phyloP scores from a whole-genome alignment of 2,113 vertebrate species.

The Micronycteris hirsuta region DNA sequence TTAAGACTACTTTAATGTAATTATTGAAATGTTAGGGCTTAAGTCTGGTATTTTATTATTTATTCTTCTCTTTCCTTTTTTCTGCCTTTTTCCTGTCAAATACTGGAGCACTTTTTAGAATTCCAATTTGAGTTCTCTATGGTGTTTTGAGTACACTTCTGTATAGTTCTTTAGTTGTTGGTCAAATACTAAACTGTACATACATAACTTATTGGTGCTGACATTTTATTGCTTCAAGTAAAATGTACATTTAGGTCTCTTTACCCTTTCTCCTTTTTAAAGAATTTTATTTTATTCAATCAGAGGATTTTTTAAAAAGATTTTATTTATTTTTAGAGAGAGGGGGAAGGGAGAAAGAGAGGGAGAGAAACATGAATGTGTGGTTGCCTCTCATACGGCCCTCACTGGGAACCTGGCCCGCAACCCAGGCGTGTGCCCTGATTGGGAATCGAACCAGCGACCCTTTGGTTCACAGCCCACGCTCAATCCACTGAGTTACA shows the following conservation, averaged over 20 bases:
- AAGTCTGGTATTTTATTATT: not conserved
- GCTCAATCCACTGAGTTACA: no score
- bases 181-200: not conserved
- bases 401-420: no score
- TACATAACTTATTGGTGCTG: not conserved
- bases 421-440: no score
- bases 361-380: no score
- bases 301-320: no score
- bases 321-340: no score
- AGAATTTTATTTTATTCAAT: no score
- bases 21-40: constrained; percentile 23
- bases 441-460: no score
- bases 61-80: not conserved
- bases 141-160: not conserved
- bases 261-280: not conserved
- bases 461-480: no score
- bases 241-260: not conserved
- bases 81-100: not conserved
- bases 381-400: no score
- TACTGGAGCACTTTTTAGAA: not conserved
- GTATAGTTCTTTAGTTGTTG: not conserved
- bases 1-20: constrained; percentile 16
- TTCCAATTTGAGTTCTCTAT: not conserved
- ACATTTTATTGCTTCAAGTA: not conserved
- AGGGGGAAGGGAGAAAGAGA: no score